A percentile compares a stretch with the other conserved stretches of the same genome.
These are phyloP conservation scores for Macrocentrus cingulum DNA, from an alignment of 1,140 invertebrate species.

Conservation along the genomic window DNA sequence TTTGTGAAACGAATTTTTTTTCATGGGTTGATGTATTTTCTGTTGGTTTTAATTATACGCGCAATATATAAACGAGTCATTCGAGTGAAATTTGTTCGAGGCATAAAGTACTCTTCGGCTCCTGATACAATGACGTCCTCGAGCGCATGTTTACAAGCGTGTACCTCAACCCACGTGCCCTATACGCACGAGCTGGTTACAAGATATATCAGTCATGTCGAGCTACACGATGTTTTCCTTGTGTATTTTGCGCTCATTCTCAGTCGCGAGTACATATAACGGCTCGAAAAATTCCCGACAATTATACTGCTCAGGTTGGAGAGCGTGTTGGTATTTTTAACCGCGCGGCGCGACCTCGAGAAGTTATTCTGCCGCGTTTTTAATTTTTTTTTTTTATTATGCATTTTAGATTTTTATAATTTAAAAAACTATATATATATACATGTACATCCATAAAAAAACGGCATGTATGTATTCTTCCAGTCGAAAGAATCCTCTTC, in stretches of 20 bases:
- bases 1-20: not conserved
- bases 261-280: no score
- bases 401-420: slow-evolving; percentile 3
- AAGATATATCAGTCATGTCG: no score
- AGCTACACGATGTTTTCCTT: no score
- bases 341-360: no score
- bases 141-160: slow-evolving; percentile 34
- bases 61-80: not conserved
- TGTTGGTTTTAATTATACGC: slow-evolving; percentile 2
- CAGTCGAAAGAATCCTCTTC: slow-evolving; percentile 99
- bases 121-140: slow-evolving; percentile 30
- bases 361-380: not conserved
- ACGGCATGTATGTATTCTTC: slow-evolving; percentile 50
- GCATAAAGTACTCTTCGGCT: slow-evolving; percentile 23
- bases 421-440: no score
- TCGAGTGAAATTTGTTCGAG: no score
- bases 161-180: slow-evolving; percentile 26
- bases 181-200: no score
- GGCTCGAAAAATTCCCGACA: no score
- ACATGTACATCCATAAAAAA: not conserved
- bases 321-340: no score
- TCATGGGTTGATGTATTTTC: not conserved
- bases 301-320: no score
- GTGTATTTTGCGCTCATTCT: no score
- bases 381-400: not conserved